Evolutionary conservation across 2,113 vertebrate species (phyloP), one percentile per base, ranked within the genome.

Genomic region (Oreochromis spilurus): DNA sequence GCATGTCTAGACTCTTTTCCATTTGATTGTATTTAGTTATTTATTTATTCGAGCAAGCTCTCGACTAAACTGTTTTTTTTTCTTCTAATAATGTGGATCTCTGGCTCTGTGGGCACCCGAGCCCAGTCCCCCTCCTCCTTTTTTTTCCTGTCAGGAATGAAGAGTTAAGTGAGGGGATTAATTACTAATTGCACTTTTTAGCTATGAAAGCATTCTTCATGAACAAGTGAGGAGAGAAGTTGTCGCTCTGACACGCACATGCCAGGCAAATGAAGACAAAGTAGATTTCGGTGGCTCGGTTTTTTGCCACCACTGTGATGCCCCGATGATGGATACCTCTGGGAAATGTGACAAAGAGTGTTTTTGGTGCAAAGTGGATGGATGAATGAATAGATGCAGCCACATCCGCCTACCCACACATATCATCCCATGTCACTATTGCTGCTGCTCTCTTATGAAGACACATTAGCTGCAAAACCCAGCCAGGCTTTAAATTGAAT

Each of bases 311-410:
- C 75, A 9, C 85, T 62, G 79, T 87, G 75, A 81, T 89, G 78
- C 75, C 65, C 81, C 82, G 65, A 13, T 65, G 86, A 93, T 92
- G 94, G 91, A 88, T 92, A 88, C 94, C 90, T 78, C 86, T 92
- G 90, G 87, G 91, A 94, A 93, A 94, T 95, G 86, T 89, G 94
- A 93, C 88, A 89, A 77, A 89, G 87, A 91, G 91, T 83, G 86
- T 90, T 21, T 24, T 75, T 86, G 67, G 72, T 84, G 67, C 48
- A 83, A 83, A 92, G 82, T 77, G 36, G 87, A 84, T 79, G 80
- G 85, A 91, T 90, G 60, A 81, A 77, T 52, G 82, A 89, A 83
- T 87, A 82, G 84, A 54, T 84, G 90, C 21, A 77, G 43, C 82
- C 70, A 88, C 88, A 90, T 93, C 91, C 70, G 45, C 52, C 79